Evolutionary conservation across 1,140 invertebrate genomes (phyloP), one percentile per base, ranked within the genome.

Genomic region (Drosophila neocordata): DNA sequence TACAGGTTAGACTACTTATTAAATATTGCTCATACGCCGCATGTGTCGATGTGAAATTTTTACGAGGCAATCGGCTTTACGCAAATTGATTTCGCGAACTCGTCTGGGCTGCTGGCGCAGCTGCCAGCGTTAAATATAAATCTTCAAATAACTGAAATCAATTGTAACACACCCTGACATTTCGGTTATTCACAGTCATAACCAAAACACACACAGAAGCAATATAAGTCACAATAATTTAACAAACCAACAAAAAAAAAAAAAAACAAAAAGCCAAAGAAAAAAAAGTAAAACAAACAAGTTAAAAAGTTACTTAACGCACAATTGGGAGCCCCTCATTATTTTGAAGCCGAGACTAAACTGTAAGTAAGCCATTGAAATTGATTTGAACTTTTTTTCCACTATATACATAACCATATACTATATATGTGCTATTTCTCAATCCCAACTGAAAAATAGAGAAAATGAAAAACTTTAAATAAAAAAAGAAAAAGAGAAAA

Each of bases 21-120:
- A 88, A 88, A 87, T 82, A 79, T 76, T 87, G 75, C 74, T 75
- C 78, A 87, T 87, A 75, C 77, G 66, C 51, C 71, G 61, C 74
- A 75, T 76, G 68, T 85, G 82, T 75, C 67, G 69, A 56, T 63
- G 38, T 64, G 56, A 62, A 78, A 71, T 69, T 82, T 65, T 87
- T 82, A 78, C 74, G 65, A 82, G 35, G 69, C 65, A 44, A 2
- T 69, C 57, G 65, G 60, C 56, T 58, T 63, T 72, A 71, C 70
- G 73, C 66, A 85, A 75, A 82, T 75, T 82, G 70, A 85, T 65
- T 75, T 72, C 61, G 64, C 81, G 63, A 73, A 51, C 64, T 51
- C 35, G 69, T 60, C 72, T 65, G 41, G 41, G 15, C 41, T 20
- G 15, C 41, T 48, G 41, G n/a, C 41, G 72, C 72, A 75, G 71